These are phyloP conservation scores for Drosophila tsacasi DNA, from an alignment of 1,140 invertebrate genomes.

Conservation along the genomic window DNA sequence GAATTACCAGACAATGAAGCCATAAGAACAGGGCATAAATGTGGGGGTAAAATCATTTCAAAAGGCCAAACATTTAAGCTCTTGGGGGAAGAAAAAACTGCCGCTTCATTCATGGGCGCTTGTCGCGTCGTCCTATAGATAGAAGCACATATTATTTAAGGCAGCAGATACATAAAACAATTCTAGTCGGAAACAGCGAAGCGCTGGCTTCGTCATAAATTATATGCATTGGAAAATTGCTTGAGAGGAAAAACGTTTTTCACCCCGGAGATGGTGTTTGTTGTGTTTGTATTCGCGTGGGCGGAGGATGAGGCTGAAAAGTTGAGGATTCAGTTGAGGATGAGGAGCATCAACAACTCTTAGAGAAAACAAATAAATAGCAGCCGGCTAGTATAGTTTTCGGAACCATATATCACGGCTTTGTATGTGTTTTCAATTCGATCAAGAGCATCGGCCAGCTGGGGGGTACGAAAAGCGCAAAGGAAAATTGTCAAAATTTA, in stretches of 20 bases:
- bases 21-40: slow-evolving; percentile 30
- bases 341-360: slow-evolving; percentile 63
- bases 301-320: slow-evolving; percentile 22
- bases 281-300: slow-evolving; percentile 60
- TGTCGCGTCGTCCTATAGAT: slow-evolving; percentile 32
- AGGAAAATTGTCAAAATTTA: slow-evolving; percentile 73
- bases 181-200: slow-evolving; percentile 35
- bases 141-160: slow-evolving; percentile 29
- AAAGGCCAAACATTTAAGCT: slow-evolving; percentile 48
- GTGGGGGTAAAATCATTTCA: slow-evolving; percentile 26
- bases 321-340: slow-evolving; percentile 25
- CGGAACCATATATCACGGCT: slow-evolving; percentile 55
- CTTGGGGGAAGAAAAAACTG: slow-evolving; percentile 15
- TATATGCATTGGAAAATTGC: slow-evolving; percentile 69
- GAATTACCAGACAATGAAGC: slow-evolving; percentile 43
- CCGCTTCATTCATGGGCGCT: slow-evolving; percentile 60
- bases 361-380: slow-evolving; percentile 68
- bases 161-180: slow-evolving; percentile 34
- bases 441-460: slow-evolving; percentile 36
- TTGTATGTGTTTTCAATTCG: slow-evolving; percentile 71
- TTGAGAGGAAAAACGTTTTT: slow-evolving; percentile 61
- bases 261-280: slow-evolving; percentile 42
- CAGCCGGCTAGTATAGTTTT: slow-evolving; percentile 21
- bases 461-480: slow-evolving; percentile 8
- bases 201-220: slow-evolving; percentile 51